phyloP scores from a whole-genome alignment of 1,140 invertebrate species.

The Drosophila willistoni region DNA sequence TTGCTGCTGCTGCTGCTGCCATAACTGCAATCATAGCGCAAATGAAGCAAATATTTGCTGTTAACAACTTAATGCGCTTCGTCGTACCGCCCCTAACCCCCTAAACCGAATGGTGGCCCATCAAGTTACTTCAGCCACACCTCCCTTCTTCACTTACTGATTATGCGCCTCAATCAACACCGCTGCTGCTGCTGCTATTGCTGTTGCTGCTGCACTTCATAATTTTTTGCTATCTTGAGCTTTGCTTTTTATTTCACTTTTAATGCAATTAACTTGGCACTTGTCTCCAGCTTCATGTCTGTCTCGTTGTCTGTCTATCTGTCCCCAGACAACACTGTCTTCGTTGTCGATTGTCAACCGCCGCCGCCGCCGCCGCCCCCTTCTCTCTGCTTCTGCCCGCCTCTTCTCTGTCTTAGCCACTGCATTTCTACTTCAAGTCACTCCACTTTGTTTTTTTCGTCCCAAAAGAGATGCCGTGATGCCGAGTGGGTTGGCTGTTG shows the following conservation, averaged over 20 bases:
- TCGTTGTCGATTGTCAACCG: constrained; percentile 53
- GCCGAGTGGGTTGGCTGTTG: constrained; percentile 31
- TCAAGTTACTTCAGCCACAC: not conserved
- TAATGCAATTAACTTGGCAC: constrained; percentile 80
- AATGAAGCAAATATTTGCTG: constrained; percentile 81
- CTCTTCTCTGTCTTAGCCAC: not conserved
- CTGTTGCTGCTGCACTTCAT: constrained; percentile 67
- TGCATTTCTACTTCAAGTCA: not conserved
- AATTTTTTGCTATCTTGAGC: constrained; percentile 77
- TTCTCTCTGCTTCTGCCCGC: not conserved
- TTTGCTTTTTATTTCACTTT: constrained; percentile 81
- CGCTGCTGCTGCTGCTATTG: constrained; percentile 3
- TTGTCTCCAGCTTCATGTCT: constrained; percentile 70
- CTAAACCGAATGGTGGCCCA: not conserved
- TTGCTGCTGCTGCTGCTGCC: constrained; percentile 27
- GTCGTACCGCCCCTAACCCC: constrained; percentile 27
- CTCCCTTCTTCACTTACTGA: constrained; percentile 44
- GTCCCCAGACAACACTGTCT: constrained; percentile 46
- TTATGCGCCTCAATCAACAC: constrained; percentile 75
- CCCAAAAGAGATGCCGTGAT: constrained; percentile 18
- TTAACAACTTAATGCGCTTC: constrained; percentile 79
- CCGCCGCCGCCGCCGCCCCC: not conserved
- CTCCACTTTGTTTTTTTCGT: constrained; percentile 3
- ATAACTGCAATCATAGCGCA: constrained; percentile 71
- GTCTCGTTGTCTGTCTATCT: constrained; percentile 26